phyloP scores from a whole-genome alignment of 2,113 vertebrate species.

The Syngnathoides biaculeatus region DNA sequence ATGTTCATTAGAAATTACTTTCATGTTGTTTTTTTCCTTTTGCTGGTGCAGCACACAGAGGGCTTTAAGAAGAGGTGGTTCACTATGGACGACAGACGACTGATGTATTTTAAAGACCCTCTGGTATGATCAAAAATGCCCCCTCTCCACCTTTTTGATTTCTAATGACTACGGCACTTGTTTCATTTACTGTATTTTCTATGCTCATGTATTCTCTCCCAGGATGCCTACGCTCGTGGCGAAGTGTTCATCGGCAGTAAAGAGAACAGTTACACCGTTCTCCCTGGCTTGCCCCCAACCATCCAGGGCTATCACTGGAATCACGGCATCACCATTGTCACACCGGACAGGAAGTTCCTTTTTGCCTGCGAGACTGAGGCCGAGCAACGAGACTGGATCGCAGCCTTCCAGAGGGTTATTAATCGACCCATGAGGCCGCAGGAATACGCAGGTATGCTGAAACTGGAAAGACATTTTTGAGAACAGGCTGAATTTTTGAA shows the following conservation, averaged over 20 bases:
- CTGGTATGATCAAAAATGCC: conserved; percentile 76
- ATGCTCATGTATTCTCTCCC: neutral
- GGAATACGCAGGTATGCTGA: conserved; percentile 87
- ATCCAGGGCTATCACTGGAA: conserved; percentile 92
- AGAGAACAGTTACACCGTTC: conserved; percentile 90
- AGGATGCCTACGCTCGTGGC: conserved; percentile 93
- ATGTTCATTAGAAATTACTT: neutral
- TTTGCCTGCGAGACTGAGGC: conserved; percentile 89
- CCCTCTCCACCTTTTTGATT: too few relatives aligned
- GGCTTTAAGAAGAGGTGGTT: conserved; percentile 97
- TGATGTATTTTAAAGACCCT: conserved; percentile 98
- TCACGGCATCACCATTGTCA: conserved; percentile 92
- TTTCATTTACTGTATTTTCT: neutral
- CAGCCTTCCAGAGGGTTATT: conserved; percentile 88
- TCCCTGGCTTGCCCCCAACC: conserved; percentile 81
- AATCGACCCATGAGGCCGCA: conserved; percentile 95
- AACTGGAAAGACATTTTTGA: neutral
- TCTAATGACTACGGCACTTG: neutral
- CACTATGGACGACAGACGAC: conserved; percentile 91
- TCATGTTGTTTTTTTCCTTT: neutral
- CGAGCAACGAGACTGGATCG: conserved; percentile 88
- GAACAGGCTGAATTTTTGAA: neutral
- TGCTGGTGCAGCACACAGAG: conserved; percentile 84
- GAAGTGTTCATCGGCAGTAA: conserved; percentile 97
- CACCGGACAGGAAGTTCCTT: conserved; percentile 91